Percentiles rank a stretch among this genome's conserved stretches.
These are phyloP conservation scores for Dendrocopos noguchii DNA, from an alignment of 2,113 vertebrate genomes.

Conservation along the genomic window DNA sequence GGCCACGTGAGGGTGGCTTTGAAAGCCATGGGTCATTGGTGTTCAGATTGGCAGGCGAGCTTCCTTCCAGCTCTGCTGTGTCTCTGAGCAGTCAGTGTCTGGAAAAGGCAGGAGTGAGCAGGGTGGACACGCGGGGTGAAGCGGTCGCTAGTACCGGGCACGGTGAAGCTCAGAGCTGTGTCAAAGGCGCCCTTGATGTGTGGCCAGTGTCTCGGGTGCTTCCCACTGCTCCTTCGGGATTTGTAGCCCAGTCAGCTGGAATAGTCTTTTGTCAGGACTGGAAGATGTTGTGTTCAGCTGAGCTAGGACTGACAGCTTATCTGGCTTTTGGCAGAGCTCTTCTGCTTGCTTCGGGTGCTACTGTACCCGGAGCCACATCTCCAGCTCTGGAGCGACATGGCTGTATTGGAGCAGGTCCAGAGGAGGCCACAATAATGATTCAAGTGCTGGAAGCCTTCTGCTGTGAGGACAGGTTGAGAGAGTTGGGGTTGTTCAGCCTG, in stretches of 20 bases:
- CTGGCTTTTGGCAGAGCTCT: not conserved
- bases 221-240: not conserved
- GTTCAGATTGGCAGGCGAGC: not conserved
- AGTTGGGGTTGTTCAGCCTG: too few relatives aligned
- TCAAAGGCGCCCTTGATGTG: fast-evolving
- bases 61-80: not conserved
- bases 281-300: not conserved
- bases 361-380: fast-evolving
- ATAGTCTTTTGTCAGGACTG: fast-evolving
- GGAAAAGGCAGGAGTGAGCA: not conserved
- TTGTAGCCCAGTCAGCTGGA: not conserved
- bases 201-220: not conserved
- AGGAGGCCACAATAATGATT: too few relatives aligned
- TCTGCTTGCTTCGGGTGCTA: fast-evolving
- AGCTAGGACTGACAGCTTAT: fast-evolving
- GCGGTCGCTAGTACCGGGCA: fast-evolving
- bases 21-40: not conserved
- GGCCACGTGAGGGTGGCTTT: not conserved
- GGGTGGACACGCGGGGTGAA: not conserved
- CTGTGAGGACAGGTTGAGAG: too few relatives aligned
- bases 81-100: not conserved
- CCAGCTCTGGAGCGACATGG: not conserved
- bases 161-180: not conserved
- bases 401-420: not conserved
- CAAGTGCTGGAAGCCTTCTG: too few relatives aligned